A percentile compares a stretch with the other conserved stretches of the same genome.
phyloP scores from a whole-genome alignment of 2,113 vertebrate species.

The Ifrita kowaldi region DNA sequence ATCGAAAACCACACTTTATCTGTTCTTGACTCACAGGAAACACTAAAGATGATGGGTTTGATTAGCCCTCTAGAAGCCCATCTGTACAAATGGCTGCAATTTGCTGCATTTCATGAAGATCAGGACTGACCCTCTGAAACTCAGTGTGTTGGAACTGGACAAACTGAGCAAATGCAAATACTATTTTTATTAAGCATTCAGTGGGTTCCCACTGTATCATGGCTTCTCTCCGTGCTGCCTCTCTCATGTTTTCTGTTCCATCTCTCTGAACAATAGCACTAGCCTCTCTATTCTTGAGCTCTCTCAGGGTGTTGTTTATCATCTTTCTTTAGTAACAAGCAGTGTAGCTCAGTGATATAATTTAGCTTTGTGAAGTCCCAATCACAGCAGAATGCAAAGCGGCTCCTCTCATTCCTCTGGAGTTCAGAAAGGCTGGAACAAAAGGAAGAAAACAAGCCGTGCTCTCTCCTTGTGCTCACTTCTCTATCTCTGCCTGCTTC shows the following conservation, averaged over 20 bases:
- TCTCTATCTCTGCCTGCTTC: background rate
- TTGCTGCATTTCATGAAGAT: background rate
- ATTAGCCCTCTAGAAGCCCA: background rate
- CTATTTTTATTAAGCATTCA: background rate
- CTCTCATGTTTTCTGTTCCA: background rate
- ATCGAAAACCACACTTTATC: fast-evolving
- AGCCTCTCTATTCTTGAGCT: background rate
- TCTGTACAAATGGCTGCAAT: background rate
- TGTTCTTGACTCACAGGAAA: background rate
- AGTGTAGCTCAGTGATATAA: background rate
- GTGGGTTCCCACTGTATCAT: background rate
- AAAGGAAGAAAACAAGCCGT: background rate
- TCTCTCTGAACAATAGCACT: background rate
- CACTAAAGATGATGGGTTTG: background rate
- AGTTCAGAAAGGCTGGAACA: background rate
- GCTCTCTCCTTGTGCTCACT: background rate
- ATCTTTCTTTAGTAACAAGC: background rate
- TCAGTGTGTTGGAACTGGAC: background rate
- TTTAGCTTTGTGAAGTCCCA: background rate
- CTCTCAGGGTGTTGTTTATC: constrained; percentile 31
- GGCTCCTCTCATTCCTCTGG: background rate
- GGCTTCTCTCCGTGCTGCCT: background rate
- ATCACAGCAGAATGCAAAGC: constrained; percentile 6
- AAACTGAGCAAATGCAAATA: background rate
- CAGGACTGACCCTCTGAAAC: background rate